A percentile compares a stretch with the other conserved stretches of the same genome.
phyloP scores from a whole-genome alignment of 2,797 vertebrate species.

The Myotis planiceps region DNA sequence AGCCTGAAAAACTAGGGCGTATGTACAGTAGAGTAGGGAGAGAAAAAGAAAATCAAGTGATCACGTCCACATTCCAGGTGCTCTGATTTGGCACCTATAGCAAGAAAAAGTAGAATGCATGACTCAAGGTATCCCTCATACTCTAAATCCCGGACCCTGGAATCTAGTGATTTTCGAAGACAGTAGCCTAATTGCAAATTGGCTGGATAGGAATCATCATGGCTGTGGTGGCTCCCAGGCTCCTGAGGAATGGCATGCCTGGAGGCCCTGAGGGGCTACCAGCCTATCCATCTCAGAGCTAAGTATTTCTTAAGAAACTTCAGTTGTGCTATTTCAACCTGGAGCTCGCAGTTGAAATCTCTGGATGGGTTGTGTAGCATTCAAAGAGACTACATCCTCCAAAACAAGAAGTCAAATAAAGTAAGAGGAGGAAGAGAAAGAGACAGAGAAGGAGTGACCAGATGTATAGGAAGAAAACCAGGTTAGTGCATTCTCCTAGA shows the following conservation, averaged over 20 bases:
- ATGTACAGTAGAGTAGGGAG: neutral
- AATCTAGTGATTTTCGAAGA: neutral
- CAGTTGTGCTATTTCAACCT: neutral
- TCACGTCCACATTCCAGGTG: neutral
- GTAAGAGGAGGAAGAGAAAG: neutral
- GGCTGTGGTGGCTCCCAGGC: neutral
- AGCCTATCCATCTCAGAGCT: neutral
- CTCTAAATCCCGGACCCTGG: neutral
- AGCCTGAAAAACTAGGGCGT: neutral
- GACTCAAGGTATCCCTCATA: neutral
- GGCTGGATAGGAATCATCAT: too few species aligned
- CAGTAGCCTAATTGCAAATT: neutral
- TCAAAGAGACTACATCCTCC: neutral
- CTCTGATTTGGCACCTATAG: neutral
- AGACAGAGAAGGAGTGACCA: neutral
- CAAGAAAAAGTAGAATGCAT: neutral
- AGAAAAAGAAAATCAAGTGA: neutral
- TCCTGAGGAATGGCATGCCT: neutral
- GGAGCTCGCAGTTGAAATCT: neutral
- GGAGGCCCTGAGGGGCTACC: too few species aligned
- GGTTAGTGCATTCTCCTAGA: neutral
- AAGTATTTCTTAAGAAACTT: neutral
- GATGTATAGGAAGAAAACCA: neutral
- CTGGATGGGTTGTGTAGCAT: neutral
- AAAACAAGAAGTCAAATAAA: neutral